These are phyloP conservation scores for Perdix hodgsoniae DNA, from an alignment of 2,797 vertebrate genomes.

Conservation along the genomic window DNA sequence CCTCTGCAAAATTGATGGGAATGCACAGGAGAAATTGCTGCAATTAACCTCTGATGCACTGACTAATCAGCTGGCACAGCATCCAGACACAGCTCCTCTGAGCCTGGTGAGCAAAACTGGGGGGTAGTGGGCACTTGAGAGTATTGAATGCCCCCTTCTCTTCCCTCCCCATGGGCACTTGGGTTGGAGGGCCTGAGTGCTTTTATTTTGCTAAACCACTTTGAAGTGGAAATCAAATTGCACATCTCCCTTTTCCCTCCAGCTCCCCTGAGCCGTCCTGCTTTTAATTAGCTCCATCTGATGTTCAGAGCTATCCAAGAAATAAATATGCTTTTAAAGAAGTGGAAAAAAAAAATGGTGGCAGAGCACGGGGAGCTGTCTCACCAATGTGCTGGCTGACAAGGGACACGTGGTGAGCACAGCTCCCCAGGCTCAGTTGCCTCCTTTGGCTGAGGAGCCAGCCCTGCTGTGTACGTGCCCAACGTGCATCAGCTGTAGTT, in stretches of 20 bases:
- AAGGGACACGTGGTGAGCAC: neutral
- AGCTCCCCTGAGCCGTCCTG: slow-evolving; percentile 33
- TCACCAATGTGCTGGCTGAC: neutral
- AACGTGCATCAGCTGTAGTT: neutral
- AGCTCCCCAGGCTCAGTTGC: neutral
- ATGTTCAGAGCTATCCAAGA: slow-evolving; percentile 57
- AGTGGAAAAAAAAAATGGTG: neutral
- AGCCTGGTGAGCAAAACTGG: neutral
- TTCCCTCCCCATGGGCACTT: slow-evolving; percentile 6
- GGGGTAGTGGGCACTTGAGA: slow-evolving; percentile 12
- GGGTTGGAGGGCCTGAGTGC: neutral
- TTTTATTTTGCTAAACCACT: slow-evolving; percentile 55
- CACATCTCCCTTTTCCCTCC: neutral
- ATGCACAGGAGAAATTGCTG: neutral
- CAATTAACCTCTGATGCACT: neutral
- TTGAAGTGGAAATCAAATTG: slow-evolving; percentile 68
- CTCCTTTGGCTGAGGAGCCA: neutral
- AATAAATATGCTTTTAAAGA: slow-evolving; percentile 55
- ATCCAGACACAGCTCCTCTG: slow-evolving; percentile 8
- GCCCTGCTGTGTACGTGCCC: accelerated
- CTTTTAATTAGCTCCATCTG: slow-evolving; percentile 75
- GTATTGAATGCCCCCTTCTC: neutral
- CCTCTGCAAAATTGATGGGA: neutral
- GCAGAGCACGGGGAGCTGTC: neutral
- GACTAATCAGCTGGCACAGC: slow-evolving; percentile 45